Conservation (phyloP, 2,113 vertebrate genomes). For the Callaeas wilsoni region DNA sequence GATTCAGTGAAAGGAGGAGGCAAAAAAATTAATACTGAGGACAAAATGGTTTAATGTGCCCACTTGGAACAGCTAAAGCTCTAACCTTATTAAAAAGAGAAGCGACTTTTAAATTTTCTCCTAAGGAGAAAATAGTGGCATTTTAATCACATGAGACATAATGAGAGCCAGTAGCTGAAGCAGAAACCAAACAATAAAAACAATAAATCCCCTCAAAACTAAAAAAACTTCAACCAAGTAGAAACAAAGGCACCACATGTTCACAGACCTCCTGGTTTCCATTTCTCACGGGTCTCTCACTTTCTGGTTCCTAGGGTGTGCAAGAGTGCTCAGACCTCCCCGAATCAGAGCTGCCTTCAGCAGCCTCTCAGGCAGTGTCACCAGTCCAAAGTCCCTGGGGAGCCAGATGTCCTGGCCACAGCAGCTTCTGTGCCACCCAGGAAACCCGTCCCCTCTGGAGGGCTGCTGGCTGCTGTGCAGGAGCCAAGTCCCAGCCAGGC, state of each 20-base stretch:
- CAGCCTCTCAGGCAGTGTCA: not conserved
- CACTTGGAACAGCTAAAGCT: not conserved
- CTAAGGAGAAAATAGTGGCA: not conserved
- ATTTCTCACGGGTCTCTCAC: not conserved
- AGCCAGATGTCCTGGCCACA: not conserved
- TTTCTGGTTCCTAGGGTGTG: not conserved
- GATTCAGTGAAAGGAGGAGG: not conserved
- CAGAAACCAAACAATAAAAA: not conserved
- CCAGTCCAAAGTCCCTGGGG: not conserved
- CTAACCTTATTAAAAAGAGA: not conserved
- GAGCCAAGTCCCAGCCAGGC: not conserved
- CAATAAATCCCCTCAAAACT: fast-evolving
- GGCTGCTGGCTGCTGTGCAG: not conserved
- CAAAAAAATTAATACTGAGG: not conserved
- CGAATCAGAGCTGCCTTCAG: not conserved
- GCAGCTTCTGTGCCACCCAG: not conserved
- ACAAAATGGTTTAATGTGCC: not conserved
- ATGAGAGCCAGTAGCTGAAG: not conserved
- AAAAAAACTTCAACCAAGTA: not conserved
- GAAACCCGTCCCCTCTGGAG: not conserved
- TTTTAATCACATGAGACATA: not conserved
- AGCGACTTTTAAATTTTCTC: not conserved
- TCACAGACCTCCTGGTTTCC: not conserved
- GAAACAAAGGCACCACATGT: not conserved
- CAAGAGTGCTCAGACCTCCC: not conserved